Evolutionary conservation across 2,888 invertebrate species (phyloP), one percentile per base, ranked within the genome.

Genomic region (Eumerus sabulonum): DNA sequence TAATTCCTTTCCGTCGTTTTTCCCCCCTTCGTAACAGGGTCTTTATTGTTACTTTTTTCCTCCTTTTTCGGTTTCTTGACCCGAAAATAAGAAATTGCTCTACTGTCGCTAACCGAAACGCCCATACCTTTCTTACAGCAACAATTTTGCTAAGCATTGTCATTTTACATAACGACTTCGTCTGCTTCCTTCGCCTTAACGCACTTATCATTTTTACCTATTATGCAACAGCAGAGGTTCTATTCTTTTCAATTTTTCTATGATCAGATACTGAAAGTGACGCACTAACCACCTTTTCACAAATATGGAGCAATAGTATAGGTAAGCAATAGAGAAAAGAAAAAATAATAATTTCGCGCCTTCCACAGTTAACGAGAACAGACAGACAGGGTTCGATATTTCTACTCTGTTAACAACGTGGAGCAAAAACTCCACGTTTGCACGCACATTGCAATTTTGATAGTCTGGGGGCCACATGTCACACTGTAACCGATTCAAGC

Each of bases 371-470:
- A 3, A 9, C 54, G 53, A n/a, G n/a, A 14, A 19, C 17, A 17
- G 7, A 27, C 3, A 27, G 27, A 2, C 27, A 27, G 27, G 3
- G 7, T 27, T 36, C 40, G 16, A n/a, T 16, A 13, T 50, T 38
- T 27, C 3, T 3, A 50, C 27, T n/a, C 36, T 45, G 14, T 16
- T 1, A 14, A 45, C 57, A 35, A 62, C 77, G 62, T 54, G 51
- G 51, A 59, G 35, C 35, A 12, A 72, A 66, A 62, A 38, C 51
- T 77, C 77, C 77, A 77, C 77, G 77, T 77, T 77, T 73, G 57
- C 73, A 73, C 62, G 73, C 54, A 45, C 27, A 51, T 27, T 63
- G 42, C 47, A 36, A 40, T 59, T 57, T 18, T 5, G 36, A 59
- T 35, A 40, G 62, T 36, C 27, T 4, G 38, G 73, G 38, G 73